A percentile compares a stretch with the other conserved stretches of the same genome.
These are phyloP conservation scores for Dipus sagitta DNA, from an alignment of 2,797 vertebrate genomes.

Conservation along the genomic window DNA sequence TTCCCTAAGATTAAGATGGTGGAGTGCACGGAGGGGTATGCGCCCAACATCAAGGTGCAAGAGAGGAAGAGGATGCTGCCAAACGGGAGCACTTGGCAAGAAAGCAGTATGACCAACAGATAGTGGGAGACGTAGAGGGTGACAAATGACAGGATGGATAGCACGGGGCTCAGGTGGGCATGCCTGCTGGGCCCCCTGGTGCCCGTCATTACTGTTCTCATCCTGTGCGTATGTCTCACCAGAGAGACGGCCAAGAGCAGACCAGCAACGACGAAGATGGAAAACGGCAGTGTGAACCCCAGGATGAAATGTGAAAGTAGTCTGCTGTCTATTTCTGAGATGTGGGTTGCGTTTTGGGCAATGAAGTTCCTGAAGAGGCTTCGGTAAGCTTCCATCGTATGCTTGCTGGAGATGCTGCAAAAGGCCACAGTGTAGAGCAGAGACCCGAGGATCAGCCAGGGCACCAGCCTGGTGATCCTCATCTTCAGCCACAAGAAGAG, in stretches of 20 bases:
- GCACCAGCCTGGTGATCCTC: constrained; percentile 64
- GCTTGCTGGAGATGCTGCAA: fast-evolving
- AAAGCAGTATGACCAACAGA: fast-evolving
- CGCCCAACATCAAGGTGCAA: fast-evolving
- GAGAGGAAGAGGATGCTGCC: fast-evolving
- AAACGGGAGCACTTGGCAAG: fast-evolving
- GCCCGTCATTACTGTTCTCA: background rate
- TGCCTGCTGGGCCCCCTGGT: fast-evolving
- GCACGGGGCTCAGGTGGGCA: fast-evolving
- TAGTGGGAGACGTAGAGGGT: constrained; percentile 52
- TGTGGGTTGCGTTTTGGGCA: background rate
- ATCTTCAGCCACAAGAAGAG: constrained; percentile 69
- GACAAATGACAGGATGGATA: constrained; percentile 68
- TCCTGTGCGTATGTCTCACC: constrained; percentile 54
- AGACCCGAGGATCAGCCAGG: constrained; percentile 52
- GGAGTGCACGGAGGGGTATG: constrained; percentile 65
- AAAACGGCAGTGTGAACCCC: fast-evolving
- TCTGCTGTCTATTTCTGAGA: fast-evolving
- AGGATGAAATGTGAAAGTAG: fast-evolving
- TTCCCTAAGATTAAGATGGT: constrained; percentile 74
- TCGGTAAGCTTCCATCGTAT: fast-evolving
- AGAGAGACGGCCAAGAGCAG: constrained; percentile 63
- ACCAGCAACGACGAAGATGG: constrained; percentile 48
- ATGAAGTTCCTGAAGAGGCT: fast-evolving
- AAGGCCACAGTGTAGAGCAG: fast-evolving